Evolutionary conservation across 2,113 vertebrate genomes (phyloP), one percentile per base, ranked within the genome.

Genomic region (Haplotaxodon microlepis): DNA sequence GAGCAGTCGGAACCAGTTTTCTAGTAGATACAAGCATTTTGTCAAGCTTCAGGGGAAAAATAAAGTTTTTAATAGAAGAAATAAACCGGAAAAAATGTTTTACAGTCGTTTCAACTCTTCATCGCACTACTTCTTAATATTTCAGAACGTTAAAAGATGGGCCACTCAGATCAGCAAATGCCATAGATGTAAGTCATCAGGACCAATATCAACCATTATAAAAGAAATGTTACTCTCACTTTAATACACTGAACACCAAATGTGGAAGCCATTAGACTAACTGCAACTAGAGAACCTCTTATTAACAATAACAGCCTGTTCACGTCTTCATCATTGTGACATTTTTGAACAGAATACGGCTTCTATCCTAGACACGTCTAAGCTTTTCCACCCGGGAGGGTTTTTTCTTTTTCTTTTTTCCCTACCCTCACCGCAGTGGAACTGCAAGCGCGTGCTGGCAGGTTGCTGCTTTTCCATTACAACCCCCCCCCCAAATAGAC

Each of bases 351-450:
- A 93, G 88, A 93, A 69, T 34, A 88, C 84, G 4, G 54, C 92
- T 85, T 89, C 57, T 40, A 86, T 93, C 91, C 91, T 7, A 94
- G 95, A 94, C 94, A 87, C 3, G 92, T 88, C 89, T 94, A 91
- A 96, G 87, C 93, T 95, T 95, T 95, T 96, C 95, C 95, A 96
- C 86, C 86, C 79, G 1, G 21, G 87, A 91, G 79, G 59, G 90
- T 81, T 90, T 90, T 84, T 89, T 80, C 86, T n/a, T 34, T 78
- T 9, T 36, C 31, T 36, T 38, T 66, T 66, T 38, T 66, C 3
- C 76, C 19, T 66, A 21, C 61, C 86, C 92, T 95, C 90, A 93
- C 96, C 95, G 84, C 94, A 94, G 88, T 90, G 92, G 91, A 92
- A 94, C 92, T 89, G 91, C 84, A 88, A 89, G 84, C 88, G 86